These are phyloP conservation scores for Xenopus petersii DNA, from an alignment of 2,797 vertebrate species.

Conservation along the genomic window DNA sequence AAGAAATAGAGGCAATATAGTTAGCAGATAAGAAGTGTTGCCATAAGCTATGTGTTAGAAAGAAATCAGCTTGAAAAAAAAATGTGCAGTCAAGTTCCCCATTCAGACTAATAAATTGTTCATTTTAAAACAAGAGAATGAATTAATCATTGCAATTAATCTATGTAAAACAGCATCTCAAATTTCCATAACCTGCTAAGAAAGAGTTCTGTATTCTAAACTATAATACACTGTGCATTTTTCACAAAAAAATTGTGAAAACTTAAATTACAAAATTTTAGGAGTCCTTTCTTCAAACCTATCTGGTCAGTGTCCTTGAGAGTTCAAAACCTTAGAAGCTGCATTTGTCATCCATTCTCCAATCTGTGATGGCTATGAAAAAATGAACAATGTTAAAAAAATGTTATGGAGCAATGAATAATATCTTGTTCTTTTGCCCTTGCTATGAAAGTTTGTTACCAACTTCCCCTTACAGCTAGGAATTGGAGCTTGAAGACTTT, in stretches of 20 bases:
- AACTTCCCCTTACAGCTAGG: slow-evolving; percentile 11
- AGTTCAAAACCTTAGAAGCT: slow-evolving; percentile 39
- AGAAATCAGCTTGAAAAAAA: slow-evolving; percentile 34
- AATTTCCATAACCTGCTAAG: slow-evolving; percentile 34
- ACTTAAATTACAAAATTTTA: slow-evolving; percentile 24
- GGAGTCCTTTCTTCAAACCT: slow-evolving; percentile 12
- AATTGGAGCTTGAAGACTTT: not conserved
- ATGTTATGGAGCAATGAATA: slow-evolving; percentile 32
- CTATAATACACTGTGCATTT: slow-evolving; percentile 14
- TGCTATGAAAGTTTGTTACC: slow-evolving; percentile 32
- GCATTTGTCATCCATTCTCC: slow-evolving; percentile 40
- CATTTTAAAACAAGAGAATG: slow-evolving; percentile 47
- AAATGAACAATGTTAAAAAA: slow-evolving; percentile 5
- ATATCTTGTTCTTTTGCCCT: slow-evolving; percentile 38
- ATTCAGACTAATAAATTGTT: slow-evolving; percentile 46
- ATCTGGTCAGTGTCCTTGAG: slow-evolving; percentile 42
- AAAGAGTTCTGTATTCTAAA: slow-evolving; percentile 24
- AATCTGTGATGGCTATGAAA: slow-evolving; percentile 33
- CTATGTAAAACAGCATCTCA: slow-evolving; percentile 45
- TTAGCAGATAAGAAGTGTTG: slow-evolving; percentile 43
- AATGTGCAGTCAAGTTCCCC: slow-evolving; percentile 28
- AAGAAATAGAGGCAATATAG: slow-evolving; percentile 43
- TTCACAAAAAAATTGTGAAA: slow-evolving; percentile 6
- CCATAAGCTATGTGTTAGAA: slow-evolving; percentile 38
- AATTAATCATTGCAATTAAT: slow-evolving; percentile 48